Evolutionary conservation across 2,888 invertebrate species (phyloP).

Genomic region (Amphipoea oculea): DNA sequence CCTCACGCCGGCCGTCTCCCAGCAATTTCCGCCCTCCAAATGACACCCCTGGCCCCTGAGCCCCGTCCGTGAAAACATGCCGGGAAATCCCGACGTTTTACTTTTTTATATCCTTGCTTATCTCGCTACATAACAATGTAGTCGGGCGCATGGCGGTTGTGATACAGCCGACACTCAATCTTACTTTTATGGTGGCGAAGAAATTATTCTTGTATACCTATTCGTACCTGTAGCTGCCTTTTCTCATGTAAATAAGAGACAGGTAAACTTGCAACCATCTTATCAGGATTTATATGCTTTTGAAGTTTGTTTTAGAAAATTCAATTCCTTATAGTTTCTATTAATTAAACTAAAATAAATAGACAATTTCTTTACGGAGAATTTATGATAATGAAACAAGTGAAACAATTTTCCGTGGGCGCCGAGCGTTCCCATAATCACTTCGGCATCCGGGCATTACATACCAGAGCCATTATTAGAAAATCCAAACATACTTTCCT

Average conservation of each 20-base stretch:
- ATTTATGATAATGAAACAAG: slow-evolving; percentile 26
- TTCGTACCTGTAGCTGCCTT: slow-evolving; percentile 27
- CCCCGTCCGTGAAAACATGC: slow-evolving; percentile 74
- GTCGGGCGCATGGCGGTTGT: slow-evolving; percentile 72
- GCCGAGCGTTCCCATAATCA: slow-evolving; percentile 33
- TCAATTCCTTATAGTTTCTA: neutral
- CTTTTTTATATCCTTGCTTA: slow-evolving; percentile 81
- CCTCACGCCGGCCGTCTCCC: slow-evolving; percentile 76
- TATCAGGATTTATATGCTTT: neutral
- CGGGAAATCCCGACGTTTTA: slow-evolving; percentile 79
- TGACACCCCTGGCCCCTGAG: slow-evolving; percentile 78
- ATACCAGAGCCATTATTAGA: slow-evolving; percentile 52
- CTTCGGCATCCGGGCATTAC: slow-evolving; percentile 30
- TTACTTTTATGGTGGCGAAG: slow-evolving; percentile 41
- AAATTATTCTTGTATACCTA: slow-evolving; percentile 49
- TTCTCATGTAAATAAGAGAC: slow-evolving; percentile 14
- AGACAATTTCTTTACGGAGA: neutral
- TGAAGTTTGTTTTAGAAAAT: neutral
- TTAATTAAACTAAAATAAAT: neutral
- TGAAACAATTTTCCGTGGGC: slow-evolving; percentile 19
- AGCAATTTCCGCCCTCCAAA: slow-evolving; percentile 82
- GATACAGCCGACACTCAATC: slow-evolving; percentile 60
- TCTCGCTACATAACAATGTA: slow-evolving; percentile 75
- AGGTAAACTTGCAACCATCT: slow-evolving; percentile 8
- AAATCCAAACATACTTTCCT: slow-evolving; percentile 58